These are phyloP conservation scores for Melanotaenia duboulayi DNA, from an alignment of 2,113 vertebrate species.

Conservation along the genomic window DNA sequence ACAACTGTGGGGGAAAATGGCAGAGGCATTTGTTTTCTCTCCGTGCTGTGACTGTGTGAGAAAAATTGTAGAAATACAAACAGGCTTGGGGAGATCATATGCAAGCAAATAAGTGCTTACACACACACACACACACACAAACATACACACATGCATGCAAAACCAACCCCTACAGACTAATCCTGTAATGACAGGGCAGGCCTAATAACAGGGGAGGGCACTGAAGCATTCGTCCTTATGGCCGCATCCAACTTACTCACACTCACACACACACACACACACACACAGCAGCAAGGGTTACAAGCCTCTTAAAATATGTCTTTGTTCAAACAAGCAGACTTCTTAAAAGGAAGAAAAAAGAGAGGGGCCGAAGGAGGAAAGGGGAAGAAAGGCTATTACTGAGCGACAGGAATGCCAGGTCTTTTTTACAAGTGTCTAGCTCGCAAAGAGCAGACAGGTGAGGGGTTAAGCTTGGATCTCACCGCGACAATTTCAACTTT, in stretches of 20 bases:
- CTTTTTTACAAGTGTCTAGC: conserved; percentile 47
- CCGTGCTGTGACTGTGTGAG: conserved; percentile 53
- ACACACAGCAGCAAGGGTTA: conserved; percentile 52
- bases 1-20: conserved; percentile 30
- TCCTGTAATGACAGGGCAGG: conserved; percentile 84
- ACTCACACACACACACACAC: conserved; percentile 14
- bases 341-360: conserved; percentile 65
- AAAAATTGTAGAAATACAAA: conserved; percentile 62
- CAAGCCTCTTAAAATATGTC: conserved; percentile 77
- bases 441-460: conserved; percentile 67
- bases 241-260: conserved; percentile 50
- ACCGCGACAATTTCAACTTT: conserved; percentile 31
- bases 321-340: conserved; percentile 80
- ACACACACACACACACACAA: conserved; percentile 3
- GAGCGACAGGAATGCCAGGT: conserved; percentile 67
- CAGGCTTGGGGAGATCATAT: conserved; percentile 48
- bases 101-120: conserved; percentile 49
- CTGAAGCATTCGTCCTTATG: conserved; percentile 69
- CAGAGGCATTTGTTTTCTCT: conserved; percentile 58
- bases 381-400: conserved; percentile 67
- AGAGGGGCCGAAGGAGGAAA: conserved; percentile 45
- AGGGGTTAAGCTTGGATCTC: conserved; percentile 65
- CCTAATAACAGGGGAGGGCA: conserved; percentile 83
- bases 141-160: conserved; percentile 39
- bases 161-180: conserved; percentile 76